A percentile compares a stretch with the other conserved stretches of the same genome.
Evolutionary conservation across 2,113 vertebrate genomes (phyloP).

Genomic region (Urocolius indicus): DNA sequence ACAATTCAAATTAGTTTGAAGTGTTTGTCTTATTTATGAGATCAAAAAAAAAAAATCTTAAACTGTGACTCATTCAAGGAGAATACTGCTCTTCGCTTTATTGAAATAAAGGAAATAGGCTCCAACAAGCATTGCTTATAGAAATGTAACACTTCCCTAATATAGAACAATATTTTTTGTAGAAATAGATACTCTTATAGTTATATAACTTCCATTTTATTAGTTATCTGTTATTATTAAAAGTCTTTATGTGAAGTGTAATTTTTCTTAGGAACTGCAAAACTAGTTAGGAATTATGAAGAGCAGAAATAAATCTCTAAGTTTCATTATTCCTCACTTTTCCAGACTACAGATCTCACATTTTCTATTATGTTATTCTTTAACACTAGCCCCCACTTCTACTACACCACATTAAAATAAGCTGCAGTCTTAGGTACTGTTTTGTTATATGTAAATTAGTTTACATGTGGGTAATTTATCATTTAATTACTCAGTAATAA

Average conservation of each 20-base stretch:
- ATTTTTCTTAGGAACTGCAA: not conserved
- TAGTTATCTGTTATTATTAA: not conserved
- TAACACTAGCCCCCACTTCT: not conserved
- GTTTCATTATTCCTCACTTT: not conserved
- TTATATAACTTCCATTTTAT: not conserved
- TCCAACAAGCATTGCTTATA: not conserved
- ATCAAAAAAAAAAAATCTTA: not conserved
- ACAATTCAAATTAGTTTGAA: not conserved
- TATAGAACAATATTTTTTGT: not conserved
- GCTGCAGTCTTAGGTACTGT: not conserved
- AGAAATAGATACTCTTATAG: not conserved
- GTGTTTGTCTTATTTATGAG: not conserved
- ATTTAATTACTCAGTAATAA: slow-evolving; percentile 61
- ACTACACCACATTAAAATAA: not conserved
- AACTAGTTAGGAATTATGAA: not conserved
- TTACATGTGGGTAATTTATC: slow-evolving; percentile 42
- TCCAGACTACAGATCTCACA: not conserved
- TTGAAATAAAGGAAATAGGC: not conserved
- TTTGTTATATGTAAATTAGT: slow-evolving; percentile 27
- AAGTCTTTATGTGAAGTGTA: not conserved
- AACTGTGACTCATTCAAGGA: not conserved
- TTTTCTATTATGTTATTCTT: not conserved
- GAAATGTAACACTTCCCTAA: not conserved
- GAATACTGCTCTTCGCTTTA: not conserved
- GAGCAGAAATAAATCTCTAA: not conserved